phyloP scores from a whole-genome alignment of 37 sponge, comb jelly and placozoan species.

The Dysidea cf. avara region DNA sequence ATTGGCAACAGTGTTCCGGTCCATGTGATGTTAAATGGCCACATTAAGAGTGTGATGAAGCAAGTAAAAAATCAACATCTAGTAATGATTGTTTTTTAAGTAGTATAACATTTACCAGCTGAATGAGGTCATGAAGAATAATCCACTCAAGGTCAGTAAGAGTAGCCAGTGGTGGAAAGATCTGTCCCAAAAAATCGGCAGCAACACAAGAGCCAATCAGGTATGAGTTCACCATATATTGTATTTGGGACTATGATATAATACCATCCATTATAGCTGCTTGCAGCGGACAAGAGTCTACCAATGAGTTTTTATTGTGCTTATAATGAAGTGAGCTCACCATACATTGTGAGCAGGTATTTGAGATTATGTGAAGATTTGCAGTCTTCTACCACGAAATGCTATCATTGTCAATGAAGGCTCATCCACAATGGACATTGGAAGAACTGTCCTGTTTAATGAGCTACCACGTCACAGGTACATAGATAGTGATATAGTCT shows the following conservation, averaged over 20 bases:
- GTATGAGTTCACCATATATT: conserved; percentile 22
- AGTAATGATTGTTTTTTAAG: too few relatives aligned
- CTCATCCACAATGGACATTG: conserved; percentile 92
- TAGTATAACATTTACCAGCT: conserved; percentile 2
- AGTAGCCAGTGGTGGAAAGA: conserved; percentile 53
- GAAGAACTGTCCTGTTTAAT: conserved; percentile 70
- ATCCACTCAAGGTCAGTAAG: too few relatives aligned
- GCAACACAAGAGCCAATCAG: conserved; percentile 45
- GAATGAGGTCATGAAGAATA: neutral
- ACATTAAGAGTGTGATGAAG: conserved; percentile 61
- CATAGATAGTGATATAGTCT: neutral
- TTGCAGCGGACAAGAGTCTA: conserved; percentile 37
- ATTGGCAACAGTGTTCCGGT: conserved; percentile 57
- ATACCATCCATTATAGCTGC: conserved; percentile 17
- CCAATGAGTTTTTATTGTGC: conserved; percentile 95
- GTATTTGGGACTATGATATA: conserved; percentile 3
- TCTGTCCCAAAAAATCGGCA: conserved; percentile 51
- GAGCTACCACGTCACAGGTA: conserved; percentile 74
- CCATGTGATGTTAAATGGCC: conserved; percentile 66
- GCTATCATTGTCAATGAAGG: conserved; percentile 86
- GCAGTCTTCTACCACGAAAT: conserved; percentile 46
- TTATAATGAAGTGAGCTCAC: conserved; percentile 39
- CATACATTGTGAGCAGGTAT: too few relatives aligned
- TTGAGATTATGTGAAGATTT: conserved; percentile 55
- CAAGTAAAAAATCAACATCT: conserved; percentile 72